Conservation (phyloP, 2,113 vertebrate species). For the Chamaetylas fuelleborni region DNA sequence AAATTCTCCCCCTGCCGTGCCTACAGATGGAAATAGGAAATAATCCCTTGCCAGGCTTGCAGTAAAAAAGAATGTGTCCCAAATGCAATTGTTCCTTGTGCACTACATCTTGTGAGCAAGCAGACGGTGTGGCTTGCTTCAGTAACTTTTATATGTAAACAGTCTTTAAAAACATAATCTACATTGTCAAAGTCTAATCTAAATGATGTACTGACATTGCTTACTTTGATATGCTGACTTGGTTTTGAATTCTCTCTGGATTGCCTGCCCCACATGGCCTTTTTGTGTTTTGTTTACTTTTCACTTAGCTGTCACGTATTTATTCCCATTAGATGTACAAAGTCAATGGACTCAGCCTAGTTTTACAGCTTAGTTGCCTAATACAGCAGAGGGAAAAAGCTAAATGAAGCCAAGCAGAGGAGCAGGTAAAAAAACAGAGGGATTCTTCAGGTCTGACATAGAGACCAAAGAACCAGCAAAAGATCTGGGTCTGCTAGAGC, state of each 20-base stretch:
- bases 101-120: slow-evolving; percentile 33
- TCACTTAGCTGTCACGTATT: slow-evolving; percentile 49
- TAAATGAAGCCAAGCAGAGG: neutral
- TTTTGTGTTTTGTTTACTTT: slow-evolving; percentile 55
- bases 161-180: slow-evolving; percentile 57
- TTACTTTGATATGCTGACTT: slow-evolving; percentile 53
- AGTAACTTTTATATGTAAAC: slow-evolving; percentile 55
- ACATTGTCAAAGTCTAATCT: slow-evolving; percentile 38
- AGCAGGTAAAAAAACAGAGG: neutral
- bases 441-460: neutral
- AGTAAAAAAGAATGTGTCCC: slow-evolving; percentile 11
- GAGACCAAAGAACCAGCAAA: neutral
- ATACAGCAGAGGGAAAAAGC: neutral
- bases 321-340: slow-evolving; percentile 47
- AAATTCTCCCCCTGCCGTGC: neutral
- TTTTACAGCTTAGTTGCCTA: slow-evolving; percentile 32
- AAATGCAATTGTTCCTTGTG: neutral
- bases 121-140: slow-evolving; percentile 24
- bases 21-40: neutral
- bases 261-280: slow-evolving; percentile 31
- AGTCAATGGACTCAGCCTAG: slow-evolving; percentile 31
- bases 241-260: slow-evolving; percentile 33
- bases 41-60: neutral
- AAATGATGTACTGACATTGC: slow-evolving; percentile 40
- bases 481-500: neutral